These are phyloP conservation scores for Parasteatoda lunata DNA, from an alignment of 2,888 invertebrate genomes.

Conservation along the genomic window DNA sequence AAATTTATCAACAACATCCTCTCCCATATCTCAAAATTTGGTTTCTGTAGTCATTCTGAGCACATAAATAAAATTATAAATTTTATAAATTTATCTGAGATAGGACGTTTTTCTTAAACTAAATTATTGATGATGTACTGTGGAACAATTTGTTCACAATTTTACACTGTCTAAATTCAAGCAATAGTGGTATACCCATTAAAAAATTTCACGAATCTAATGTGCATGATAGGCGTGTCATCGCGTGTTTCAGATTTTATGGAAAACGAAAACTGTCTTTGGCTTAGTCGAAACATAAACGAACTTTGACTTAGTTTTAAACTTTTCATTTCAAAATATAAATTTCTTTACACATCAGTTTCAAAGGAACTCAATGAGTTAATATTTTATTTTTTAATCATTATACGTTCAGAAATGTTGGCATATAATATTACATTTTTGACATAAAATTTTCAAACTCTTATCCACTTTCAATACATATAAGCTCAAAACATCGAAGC, in stretches of 20 bases:
- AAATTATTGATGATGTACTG: too few relatives aligned
- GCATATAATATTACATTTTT: not conserved
- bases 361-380: not conserved
- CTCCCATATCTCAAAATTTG: too few relatives aligned
- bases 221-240: conserved; percentile 32
- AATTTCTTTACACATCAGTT: not conserved
- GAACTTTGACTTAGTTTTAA: conserved; percentile 10
- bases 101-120: too few relatives aligned
- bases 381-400: not conserved
- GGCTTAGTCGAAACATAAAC: conserved; percentile 21
- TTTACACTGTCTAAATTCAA: conserved; percentile 10
- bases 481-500: conserved; percentile 5
- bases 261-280: conserved; percentile 42
- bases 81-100: too few relatives aligned
- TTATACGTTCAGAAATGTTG: not conserved
- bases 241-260: conserved; percentile 11
- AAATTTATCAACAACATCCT: too few relatives aligned
- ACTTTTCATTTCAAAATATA: not conserved
- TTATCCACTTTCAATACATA: conserved; percentile 2
- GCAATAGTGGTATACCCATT: conserved; percentile 6
- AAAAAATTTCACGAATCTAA: conserved; percentile 11
- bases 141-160: not conserved
- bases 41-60: too few relatives aligned
- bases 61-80: too few relatives aligned
- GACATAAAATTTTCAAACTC: not conserved